phyloP scores from a whole-genome alignment of 2,888 invertebrate genomes.

The Antheraea assamensis region DNA sequence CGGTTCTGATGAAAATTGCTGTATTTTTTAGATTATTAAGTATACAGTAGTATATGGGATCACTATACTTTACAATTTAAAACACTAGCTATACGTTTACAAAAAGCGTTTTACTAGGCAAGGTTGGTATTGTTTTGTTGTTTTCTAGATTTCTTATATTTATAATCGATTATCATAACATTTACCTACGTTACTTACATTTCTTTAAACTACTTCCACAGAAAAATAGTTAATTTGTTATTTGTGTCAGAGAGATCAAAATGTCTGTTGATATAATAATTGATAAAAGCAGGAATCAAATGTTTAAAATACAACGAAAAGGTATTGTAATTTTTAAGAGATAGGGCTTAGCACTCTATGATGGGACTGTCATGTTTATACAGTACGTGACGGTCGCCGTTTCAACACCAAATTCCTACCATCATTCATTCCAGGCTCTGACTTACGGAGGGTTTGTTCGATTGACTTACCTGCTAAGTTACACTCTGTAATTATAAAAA shows the following conservation, averaged over 20 bases:
- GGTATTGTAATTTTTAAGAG: background rate
- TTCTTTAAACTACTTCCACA: no score
- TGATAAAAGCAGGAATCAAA: no score
- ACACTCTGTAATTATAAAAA: background rate
- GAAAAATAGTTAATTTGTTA: background rate
- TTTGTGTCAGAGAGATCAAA: background rate
- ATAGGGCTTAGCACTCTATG: background rate
- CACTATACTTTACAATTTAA: no score
- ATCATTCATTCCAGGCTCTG: background rate
- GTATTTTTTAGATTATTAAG: no score
- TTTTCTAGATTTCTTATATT: no score
- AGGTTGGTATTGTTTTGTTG: no score
- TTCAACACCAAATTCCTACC: background rate
- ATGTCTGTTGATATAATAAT: background rate
- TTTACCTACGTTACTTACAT: no score
- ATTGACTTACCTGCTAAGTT: background rate
- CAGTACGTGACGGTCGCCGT: background rate
- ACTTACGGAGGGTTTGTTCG: background rate
- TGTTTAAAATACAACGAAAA: background rate
- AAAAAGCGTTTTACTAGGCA: no score
- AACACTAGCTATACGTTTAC: no score
- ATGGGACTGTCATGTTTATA: background rate
- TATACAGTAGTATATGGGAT: no score
- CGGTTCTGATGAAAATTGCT: no score
- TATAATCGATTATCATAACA: no score